Evolutionary conservation across 37 sponge, comb jelly and placozoan genomes (phyloP), one percentile per base, ranked within the genome.

Genomic region (Spongilla lacustris): DNA sequence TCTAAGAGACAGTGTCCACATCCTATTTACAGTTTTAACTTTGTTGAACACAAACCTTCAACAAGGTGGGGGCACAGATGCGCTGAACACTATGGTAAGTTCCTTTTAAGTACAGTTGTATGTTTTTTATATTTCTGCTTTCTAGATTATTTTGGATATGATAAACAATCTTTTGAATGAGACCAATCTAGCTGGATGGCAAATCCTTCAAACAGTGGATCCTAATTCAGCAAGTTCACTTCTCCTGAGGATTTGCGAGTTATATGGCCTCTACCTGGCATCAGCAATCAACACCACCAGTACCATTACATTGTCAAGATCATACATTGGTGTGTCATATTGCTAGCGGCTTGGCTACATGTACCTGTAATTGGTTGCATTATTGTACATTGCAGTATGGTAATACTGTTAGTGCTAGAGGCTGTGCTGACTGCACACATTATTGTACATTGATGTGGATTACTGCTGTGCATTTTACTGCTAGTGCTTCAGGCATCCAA

Each of bases 241-340:
- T 17, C 28, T 86, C 32, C 80, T 86, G 26, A n/a, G 50, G 80
- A 79, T 37, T 30, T 33, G 50, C 2, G 87, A 86, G 50, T 70
- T 74, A 70, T 86, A 86, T 26, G 87, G 69, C 2, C 79, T 79
- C 35, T 86, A 70, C 10, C 27, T 86, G 28, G 70, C 87, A 28
- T 24, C 36, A 32, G 41, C 46, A 2, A 23, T 83, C 74, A 27
- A 73, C 14, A 74, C 30, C 22, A 2, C 19, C 3, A 74, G 32
- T 17, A 17, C 3, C 19, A 74, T 46, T 35, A 27, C 37, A 14
- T n/a, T 11, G 36, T 27, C 41, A 34, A 77, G 78, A 77, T 17
- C 78, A 77, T 41, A 9, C 0, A 77, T 77, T 11, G 78, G 78
- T 77, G 10, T 11, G 78, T 58, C 19, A 58, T 17, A 1, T 14